Evolutionary conservation across 2,888 invertebrate genomes (phyloP).

Genomic region (Eupithecia vulgata): DNA sequence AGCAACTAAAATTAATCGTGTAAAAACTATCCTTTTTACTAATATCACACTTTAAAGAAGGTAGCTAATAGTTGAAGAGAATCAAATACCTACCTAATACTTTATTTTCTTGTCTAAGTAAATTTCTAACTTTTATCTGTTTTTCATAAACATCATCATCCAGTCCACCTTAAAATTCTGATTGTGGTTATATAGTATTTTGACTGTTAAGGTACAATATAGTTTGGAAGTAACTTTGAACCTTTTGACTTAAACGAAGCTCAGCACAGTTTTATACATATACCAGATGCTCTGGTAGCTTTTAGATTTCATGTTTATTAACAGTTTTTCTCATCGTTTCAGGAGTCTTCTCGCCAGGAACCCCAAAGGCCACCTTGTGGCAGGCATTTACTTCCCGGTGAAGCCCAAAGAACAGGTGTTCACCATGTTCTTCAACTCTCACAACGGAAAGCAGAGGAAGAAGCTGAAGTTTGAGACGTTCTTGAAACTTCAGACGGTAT

Average conservation of each 20-base stretch:
- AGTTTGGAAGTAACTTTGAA: background rate
- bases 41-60: too few species aligned
- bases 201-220: background rate
- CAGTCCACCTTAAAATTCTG: too few species aligned
- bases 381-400: conserved; percentile 94
- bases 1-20: too few species aligned
- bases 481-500: conserved; percentile 85
- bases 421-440: conserved; percentile 91
- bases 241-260: background rate
- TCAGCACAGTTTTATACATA: background rate
- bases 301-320: background rate
- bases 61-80: background rate
- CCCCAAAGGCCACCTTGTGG: conserved; percentile 91
- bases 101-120: background rate
- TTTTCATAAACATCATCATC: too few species aligned
- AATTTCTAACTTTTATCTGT: too few species aligned
- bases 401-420: conserved; percentile 86
- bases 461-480: conserved; percentile 91
- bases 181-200: too few species aligned
- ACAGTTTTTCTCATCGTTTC: conserved; percentile 49
- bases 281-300: background rate
- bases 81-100: background rate
- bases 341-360: conserved; percentile 92
- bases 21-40: too few species aligned
- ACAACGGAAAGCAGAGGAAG: conserved; percentile 88